Evolutionary conservation across 2,797 vertebrate species (phyloP), one percentile per base, ranked within the genome.

Genomic region (Manis crassicaudata): DNA sequence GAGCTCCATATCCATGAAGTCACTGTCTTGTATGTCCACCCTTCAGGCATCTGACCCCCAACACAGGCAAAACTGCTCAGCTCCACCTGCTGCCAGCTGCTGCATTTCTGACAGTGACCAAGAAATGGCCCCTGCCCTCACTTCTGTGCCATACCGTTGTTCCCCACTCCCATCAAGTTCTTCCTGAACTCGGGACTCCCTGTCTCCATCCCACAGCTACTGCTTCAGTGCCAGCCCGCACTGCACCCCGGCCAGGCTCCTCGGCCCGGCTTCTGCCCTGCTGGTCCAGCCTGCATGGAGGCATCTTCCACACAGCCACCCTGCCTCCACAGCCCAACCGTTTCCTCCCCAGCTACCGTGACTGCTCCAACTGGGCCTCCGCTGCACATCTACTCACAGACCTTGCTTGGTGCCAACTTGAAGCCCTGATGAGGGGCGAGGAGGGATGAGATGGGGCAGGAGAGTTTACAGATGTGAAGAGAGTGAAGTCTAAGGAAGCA

Each of bases 41-140:
- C 43, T 29, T 10, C 9, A 14, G 75, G 54, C 75, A 32, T 1
- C 75, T 2, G 35, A 46, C 29, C 18, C 81, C 58, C 5, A n/a
- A 13, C 2, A 13, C 0, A 1, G 73, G 50, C 50, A 12, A 14
- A 17, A 32, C 9, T 5, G 25, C 12, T 46, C 2, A 13, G 1
- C 11, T 23, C 18, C 46, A 46, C 46, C 27, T 52, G 76, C 29
- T 23, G 5, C 23, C 5, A 65, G 35, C 63, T 7, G 46, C 32
- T 50, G 79, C 18, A 8, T 32, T 83, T 18, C 88, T 29, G 37
- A 70, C 13, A 29, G 18, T 4, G 77, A 50, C 8, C 56, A 29
- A n/a, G 37, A 35, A 14, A 35, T 3, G 29, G 14, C 21, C 80
- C 75, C 29, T 0, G 32, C 5, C 35, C 27, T 52, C 32, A 16